Evolutionary conservation across 2,888 invertebrate species (phyloP), one percentile per base, ranked within the genome.

Genomic region (Drosophila longiperda): DNA sequence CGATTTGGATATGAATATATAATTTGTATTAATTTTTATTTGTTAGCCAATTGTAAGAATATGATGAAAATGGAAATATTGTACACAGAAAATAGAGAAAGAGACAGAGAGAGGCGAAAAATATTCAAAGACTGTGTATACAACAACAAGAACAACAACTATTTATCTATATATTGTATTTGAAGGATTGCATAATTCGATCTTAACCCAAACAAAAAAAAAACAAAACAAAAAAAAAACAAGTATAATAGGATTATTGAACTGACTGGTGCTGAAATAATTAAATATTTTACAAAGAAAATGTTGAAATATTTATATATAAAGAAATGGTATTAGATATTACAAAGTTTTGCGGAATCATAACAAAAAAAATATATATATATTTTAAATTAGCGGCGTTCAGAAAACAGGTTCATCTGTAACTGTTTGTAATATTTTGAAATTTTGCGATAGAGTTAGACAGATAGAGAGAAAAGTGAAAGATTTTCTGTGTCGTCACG

Each of bases 111-210:
- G 20, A 61, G 55, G 45, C 8, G 38, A 40, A 68, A 50, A 20
- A 42, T 57, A 62, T 38, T 48, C 34, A 58, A 55, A 60, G 55
- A 64, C 52, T 79, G 87, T 87, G 83, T 70, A 73, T 87, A 89
- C 90, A 90, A 90, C 89, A 90, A 90, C 90, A 90, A 90, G 89
- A 90, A 90, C 90, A 90, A 90, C 90, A 90, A 90, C 87, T 82
- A 90, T 81, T 78, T 83, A 82, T 82, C 79, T 83, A 89, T 85
- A 80, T 87, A 83, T 75, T 81, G 73, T 83, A 84, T 79, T 79
- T 66, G 68, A 78, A 75, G 75, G 55, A 73, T 65, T 66, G 73
- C 40, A 73, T 76, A 71, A 78, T 80, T 65, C 62, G 75, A 80
- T 81, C 73, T 69, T 53, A 82, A 72, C 50, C 74, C 58, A 69